Evolutionary conservation across 2,888 invertebrate species (phyloP), one percentile per base, ranked within the genome.

Genomic region (Cacoxenus indagator): DNA sequence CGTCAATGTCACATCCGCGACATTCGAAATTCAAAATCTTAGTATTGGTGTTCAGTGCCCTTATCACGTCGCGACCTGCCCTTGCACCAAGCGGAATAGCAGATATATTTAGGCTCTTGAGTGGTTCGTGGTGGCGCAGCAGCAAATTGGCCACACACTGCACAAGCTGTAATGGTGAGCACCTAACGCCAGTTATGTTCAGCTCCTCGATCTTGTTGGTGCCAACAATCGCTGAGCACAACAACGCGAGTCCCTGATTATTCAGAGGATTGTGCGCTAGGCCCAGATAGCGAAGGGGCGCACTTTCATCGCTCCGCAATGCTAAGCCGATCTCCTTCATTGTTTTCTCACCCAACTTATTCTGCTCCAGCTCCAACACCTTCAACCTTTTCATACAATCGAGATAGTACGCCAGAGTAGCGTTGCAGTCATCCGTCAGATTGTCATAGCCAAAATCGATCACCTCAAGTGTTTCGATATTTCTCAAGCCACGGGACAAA

Each of bases 391-490:
- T 54, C 0, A 69, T 73, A 2, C 74, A 69, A 0, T 76, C 65
- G 1, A 87, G 70, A 1, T 84, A 76, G 24, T 76, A 70, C 14
- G 68, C 76, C 4, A 87, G 57, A 0, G 75, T 68, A 1, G 70
- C 62, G 4, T 72, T 77, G 2, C 86, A 85, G 24, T 84, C 78
- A 24, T 87, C 84, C 0, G 67, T 11, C 37, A 87, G 74, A 31
- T 83, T 77, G 70, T 85, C 80, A 65, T 73, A 79, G 0, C 81
- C 82, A 27, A 87, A 84, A 59, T 87, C 87, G 1, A 86, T 61
- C 0, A 74, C 69, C 46, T 86, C 81, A 5, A 86, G 57, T 0
- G 27, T 4, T 5, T 68, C 65, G 8, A 85, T n/a, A 0, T 45
- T n/a, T 3, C 73, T 78, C 0, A 87, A 65, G 0, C 70, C 71